Conservation (phyloP, 2,797 vertebrate species). For the Acanthurus leucopareius region DNA sequence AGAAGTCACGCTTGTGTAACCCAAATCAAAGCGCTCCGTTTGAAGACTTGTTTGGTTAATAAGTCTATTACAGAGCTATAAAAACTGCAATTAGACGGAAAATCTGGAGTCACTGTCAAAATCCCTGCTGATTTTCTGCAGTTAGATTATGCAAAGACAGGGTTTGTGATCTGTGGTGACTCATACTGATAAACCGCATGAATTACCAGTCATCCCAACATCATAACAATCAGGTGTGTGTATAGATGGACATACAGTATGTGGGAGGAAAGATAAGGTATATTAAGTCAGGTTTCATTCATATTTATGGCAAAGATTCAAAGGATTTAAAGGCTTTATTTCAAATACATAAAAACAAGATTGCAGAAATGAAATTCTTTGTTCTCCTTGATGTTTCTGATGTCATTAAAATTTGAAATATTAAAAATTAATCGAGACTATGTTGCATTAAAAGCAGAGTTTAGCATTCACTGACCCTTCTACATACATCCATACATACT, state of each 20-base stretch:
- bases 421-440: too few relatives aligned
- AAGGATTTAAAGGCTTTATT: too few relatives aligned
- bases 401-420: too few relatives aligned
- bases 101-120: conserved; percentile 42
- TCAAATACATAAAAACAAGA: too few relatives aligned
- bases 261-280: neutral
- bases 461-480: too few relatives aligned
- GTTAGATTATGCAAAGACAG: conserved; percentile 19
- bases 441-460: too few relatives aligned
- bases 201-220: neutral
- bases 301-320: neutral
- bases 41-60: conserved; percentile 66
- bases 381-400: too few relatives aligned
- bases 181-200: neutral
- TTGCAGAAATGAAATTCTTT: too few relatives aligned
- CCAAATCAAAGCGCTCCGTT: conserved; percentile 64
- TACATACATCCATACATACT: too few relatives aligned
- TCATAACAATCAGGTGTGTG: too few relatives aligned
- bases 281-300: neutral
- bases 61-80: conserved; percentile 57
- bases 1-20: conserved; percentile 59
- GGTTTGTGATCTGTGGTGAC: conserved; percentile 27
- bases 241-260: neutral
- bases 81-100: conserved; percentile 68
- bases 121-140: conserved; percentile 39